Evolutionary conservation across 2,797 vertebrate species (phyloP).

Genomic region (Gobionotothen gibberifrons): DNA sequence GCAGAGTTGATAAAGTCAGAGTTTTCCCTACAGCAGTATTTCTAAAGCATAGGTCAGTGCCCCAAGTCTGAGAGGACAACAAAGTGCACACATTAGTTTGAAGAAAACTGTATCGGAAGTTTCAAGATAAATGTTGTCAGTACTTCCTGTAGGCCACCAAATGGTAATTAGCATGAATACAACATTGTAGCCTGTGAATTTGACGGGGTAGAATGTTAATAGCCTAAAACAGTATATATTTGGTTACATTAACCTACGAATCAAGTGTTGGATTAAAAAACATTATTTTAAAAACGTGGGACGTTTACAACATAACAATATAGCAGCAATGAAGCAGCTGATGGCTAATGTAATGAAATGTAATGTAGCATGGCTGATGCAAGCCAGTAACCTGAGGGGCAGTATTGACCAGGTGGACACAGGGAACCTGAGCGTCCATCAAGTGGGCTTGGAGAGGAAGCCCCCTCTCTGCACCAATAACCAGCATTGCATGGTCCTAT

Average conservation of each 20-base stretch:
- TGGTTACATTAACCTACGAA: conserved; percentile 54
- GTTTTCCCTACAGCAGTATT: conserved; percentile 40
- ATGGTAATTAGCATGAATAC: conserved; percentile 71
- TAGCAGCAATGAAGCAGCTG: conserved; percentile 11
- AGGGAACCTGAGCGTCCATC: conserved; percentile 82
- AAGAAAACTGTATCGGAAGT: conserved; percentile 44
- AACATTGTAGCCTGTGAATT: conserved; percentile 49
- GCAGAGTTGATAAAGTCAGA: background rate
- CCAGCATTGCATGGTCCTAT: conserved; percentile 89
- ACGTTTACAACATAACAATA: conserved; percentile 13
- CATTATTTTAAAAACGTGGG: conserved; percentile 16
- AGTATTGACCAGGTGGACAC: conserved; percentile 91
- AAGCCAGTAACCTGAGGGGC: conserved; percentile 80
- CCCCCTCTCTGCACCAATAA: conserved; percentile 89
- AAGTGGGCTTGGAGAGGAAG: conserved; percentile 79
- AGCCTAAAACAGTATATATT: conserved; percentile 46
- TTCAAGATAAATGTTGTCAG: conserved; percentile 59
- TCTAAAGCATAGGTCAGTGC: conserved; percentile 44
- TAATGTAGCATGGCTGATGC: background rate
- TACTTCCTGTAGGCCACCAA: conserved; percentile 48
- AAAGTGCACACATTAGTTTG: conserved; percentile 47
- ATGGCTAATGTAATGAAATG: conserved; percentile 3
- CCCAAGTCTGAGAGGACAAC: conserved; percentile 34
- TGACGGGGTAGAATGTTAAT: conserved; percentile 49
- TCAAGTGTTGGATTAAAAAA: conserved; percentile 13